Evolutionary conservation across 2,888 invertebrate genomes (phyloP), one percentile per base, ranked within the genome.

Genomic region (Sarcophaga rosellei): DNA sequence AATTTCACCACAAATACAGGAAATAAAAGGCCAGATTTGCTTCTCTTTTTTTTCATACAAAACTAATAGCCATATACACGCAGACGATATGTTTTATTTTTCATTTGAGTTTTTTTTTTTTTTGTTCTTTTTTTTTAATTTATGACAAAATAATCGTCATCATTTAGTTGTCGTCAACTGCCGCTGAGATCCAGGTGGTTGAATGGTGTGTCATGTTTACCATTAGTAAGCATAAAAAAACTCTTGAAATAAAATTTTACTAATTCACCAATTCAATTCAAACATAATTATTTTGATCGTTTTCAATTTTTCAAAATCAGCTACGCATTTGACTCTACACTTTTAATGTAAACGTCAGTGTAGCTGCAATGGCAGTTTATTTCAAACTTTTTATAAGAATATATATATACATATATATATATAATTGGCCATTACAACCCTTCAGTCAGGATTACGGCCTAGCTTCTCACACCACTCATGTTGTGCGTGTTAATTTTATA

Each of bases 81-180:
- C 84, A 84, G 47, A 63, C 57, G 57, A 44, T 20, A 72, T 76
- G 62, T 68, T 80, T 76, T 73, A 70, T 75, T 57, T 70, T 44
- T 15, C 53, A 53, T 53, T 20, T 72, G 15, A 53, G 44, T 62
- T 81, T 45, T 62, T 53, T 57, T 72, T 73, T 12, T 44, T 63
- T 35, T 10, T 35, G 25, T n/a, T n/a, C n/a, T 35, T 69, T 62
- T 57, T 73, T 73, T 12, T 44, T 68, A 73, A 35, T 74, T 81
- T 75, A 70, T 81, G 77, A 78, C 81, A 81, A 85, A 81, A 85
- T 85, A 85, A 85, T 81, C 76, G 81, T 74, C 81, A 78, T 81
- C 77, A 81, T 77, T 81, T 81, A 59, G 57, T 81, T 74, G 77
- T 81, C 63, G 73, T 77, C 77, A 81, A 77, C 80, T 62, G 66